Conservation (phyloP, 2,797 vertebrate species). For the Gallinago solitaria region DNA sequence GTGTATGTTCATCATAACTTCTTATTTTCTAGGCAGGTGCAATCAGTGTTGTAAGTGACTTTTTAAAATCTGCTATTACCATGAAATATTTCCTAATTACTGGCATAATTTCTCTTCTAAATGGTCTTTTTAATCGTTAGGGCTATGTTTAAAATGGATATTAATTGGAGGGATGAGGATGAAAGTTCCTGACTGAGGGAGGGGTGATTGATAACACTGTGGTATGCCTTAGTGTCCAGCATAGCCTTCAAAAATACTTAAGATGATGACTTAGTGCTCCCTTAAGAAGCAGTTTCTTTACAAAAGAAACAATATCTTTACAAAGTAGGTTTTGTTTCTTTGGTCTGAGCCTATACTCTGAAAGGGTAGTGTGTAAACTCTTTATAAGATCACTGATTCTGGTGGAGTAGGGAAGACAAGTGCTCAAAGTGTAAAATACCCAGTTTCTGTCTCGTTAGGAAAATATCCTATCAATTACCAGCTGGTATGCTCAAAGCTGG, state of each 20-base stretch:
- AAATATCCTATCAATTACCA: not conserved
- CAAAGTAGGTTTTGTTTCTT: not conserved
- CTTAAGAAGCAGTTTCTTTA: not conserved
- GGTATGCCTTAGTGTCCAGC: not conserved
- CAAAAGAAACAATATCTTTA: not conserved
- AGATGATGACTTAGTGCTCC: not conserved
- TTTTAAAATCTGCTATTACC: accelerated
- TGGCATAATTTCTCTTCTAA: not conserved
- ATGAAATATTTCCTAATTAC: accelerated
- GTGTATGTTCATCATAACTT: accelerated
- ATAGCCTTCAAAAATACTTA: not conserved
- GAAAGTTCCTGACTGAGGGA: not conserved
- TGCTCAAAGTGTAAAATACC: not conserved
- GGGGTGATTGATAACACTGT: not conserved
- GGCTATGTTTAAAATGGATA: accelerated
- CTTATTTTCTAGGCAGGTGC: not conserved
- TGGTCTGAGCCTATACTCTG: not conserved
- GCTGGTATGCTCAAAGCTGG: not conserved
- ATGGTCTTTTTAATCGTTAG: not conserved
- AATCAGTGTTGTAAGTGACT: not conserved
- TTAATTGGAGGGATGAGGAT: not conserved
- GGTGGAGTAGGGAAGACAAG: not conserved
- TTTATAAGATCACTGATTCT: accelerated
- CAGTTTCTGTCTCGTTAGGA: not conserved
- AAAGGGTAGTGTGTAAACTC: not conserved